phyloP scores from a whole-genome alignment of 2,113 vertebrate species.

The Papio anubis region DNA sequence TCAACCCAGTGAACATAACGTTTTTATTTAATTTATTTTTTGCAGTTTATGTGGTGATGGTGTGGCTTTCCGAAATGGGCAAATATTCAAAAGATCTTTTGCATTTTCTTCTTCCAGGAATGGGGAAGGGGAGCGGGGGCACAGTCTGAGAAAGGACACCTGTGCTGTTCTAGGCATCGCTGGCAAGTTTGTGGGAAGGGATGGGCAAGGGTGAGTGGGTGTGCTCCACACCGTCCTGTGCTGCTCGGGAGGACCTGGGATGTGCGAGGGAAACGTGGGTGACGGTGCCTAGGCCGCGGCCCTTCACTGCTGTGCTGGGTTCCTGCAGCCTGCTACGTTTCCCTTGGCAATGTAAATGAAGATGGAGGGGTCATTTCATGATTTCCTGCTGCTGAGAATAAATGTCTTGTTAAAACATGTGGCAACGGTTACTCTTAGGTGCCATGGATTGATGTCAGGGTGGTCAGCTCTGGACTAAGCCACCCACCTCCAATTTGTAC shows the following conservation, averaged over 20 bases:
- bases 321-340: conserved; percentile 69
- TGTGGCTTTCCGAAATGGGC: conserved; percentile 73
- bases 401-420: conserved; percentile 78
- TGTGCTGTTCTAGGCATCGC: conserved; percentile 9
- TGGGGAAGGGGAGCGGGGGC: neutral
- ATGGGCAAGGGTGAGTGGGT: neutral
- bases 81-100: conserved; percentile 58
- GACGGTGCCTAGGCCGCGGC: conserved; percentile 30
- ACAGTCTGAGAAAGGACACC: conserved; percentile 42
- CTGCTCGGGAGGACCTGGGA: neutral
- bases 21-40: conserved; percentile 62
- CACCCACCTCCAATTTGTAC: conserved; percentile 83
- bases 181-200: conserved; percentile 57
- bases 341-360: conserved; percentile 70
- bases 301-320: conserved; percentile 53
- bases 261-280: neutral
- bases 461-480: conserved; percentile 80
- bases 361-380: conserved; percentile 72
- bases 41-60: conserved; percentile 65
- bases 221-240: neutral
- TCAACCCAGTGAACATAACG: conserved; percentile 39
- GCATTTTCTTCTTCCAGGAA: conserved; percentile 54
- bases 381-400: conserved; percentile 84
- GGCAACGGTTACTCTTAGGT: conserved; percentile 81
- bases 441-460: conserved; percentile 77